Evolutionary conservation across 2,113 vertebrate species (phyloP).

Genomic region (Aramus guarauna): DNA sequence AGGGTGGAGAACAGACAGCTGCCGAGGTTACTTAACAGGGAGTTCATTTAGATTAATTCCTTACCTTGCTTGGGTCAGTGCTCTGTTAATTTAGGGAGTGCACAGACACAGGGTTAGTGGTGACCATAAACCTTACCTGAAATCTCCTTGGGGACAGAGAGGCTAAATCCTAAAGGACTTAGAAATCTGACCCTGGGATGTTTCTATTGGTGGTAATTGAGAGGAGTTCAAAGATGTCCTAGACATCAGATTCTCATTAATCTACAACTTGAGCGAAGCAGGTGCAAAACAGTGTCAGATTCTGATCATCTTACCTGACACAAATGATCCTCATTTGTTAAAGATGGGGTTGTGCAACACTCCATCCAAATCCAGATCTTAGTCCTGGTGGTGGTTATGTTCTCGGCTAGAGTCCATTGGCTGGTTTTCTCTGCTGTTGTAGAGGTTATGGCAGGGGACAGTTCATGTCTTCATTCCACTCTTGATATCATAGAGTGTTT

Average conservation of each 20-base stretch:
- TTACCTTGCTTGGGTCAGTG: not conserved
- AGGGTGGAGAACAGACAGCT: not conserved
- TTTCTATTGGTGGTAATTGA: not conserved
- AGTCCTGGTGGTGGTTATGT: not conserved
- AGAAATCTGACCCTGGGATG: not conserved
- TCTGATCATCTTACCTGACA: not conserved
- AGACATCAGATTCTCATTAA: not conserved
- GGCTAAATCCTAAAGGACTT: not conserved
- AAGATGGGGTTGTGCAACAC: not conserved
- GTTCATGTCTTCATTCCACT: not conserved
- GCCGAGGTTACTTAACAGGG: not conserved
- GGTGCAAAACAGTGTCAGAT: not conserved
- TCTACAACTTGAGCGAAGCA: not conserved
- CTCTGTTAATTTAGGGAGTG: not conserved
- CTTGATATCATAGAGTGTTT: not conserved
- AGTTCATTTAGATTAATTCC: not conserved
- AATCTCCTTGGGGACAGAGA: not conserved
- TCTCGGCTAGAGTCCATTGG: not conserved
- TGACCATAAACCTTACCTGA: not conserved
- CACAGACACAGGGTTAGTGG: not conserved
- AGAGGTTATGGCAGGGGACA: not conserved
- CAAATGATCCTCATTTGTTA: not conserved
- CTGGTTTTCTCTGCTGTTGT: not conserved
- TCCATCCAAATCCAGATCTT: not conserved
- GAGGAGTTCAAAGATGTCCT: not conserved